Evolutionary conservation across 2,888 invertebrate species (phyloP), one percentile per base, ranked within the genome.

Genomic region (Cheilosia impressa): DNA sequence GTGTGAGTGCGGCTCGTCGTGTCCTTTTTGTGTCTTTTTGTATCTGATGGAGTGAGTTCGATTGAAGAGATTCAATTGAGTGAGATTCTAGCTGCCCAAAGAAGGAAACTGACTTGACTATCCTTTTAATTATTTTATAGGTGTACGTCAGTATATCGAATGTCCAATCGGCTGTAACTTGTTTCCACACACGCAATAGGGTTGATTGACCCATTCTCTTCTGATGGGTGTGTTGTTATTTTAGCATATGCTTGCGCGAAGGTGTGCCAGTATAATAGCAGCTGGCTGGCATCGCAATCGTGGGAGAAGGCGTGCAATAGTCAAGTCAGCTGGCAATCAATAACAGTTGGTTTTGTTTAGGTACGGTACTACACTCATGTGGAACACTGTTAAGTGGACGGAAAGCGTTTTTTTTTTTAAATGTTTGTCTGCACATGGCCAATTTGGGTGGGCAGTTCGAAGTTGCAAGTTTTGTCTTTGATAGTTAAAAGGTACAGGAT

Each of bases 151-250:
- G 3, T 38, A n/a, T 31, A 19, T 50, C 13, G 24, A 3, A 2
- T 5, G n/a, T 9, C 4, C 41, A 17, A 24, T 38, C 38, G 17
- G n/a, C 45, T 31, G 47, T 41, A 19, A 34, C 38, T 69, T 62
- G n/a, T 57, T 71, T 41, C 41, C 55, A 41, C 71, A 10, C 38
- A 63, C 43, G 7, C 45, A 7, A 41, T 15, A 68, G 57, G 62
- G 80, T 80, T 80, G 66, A 80, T 68, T 80, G 80, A 80, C 75
- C 80, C 58, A 68, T 57, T 17, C 31, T 38, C n/a, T 15, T 15
- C 24, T 38, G n/a, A 75, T 60, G 50, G 66, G 80, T 80, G 80
- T 68, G 66, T 47, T 68, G 66, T 47, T 80, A 22, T 43, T 24
- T 10, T 10, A 60, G 53, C 43, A 15, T n/a, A 55, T 68, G 68